Conservation (phyloP, 2,113 vertebrate species). For the Scopus umbretta region DNA sequence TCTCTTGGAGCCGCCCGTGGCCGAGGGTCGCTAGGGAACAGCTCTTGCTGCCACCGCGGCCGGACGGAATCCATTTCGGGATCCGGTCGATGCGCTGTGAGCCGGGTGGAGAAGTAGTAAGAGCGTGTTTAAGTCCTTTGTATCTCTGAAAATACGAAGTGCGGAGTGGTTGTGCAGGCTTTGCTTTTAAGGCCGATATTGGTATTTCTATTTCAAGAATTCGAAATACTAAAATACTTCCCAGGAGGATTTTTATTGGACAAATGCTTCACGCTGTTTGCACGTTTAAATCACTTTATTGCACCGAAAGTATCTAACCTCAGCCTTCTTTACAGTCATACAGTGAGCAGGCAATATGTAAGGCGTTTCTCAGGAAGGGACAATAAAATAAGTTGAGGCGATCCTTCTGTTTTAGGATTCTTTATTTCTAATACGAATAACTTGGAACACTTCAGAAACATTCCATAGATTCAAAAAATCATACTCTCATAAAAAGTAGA, state of each 20-base stretch:
- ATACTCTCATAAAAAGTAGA: background rate
- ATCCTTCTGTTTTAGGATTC: background rate
- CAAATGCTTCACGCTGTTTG: background rate
- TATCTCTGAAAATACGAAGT: background rate
- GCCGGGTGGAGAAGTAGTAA: background rate
- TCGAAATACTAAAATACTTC: background rate
- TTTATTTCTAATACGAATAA: background rate
- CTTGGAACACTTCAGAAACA: background rate
- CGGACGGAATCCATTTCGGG: background rate
- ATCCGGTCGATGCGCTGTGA: background rate
- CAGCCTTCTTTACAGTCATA: fast-evolving
- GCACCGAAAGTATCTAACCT: background rate
- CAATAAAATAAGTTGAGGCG: background rate
- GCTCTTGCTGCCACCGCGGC: background rate
- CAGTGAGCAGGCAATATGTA: background rate
- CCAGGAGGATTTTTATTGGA: fast-evolving
- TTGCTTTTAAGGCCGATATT: background rate
- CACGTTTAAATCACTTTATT: background rate
- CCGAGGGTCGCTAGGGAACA: background rate
- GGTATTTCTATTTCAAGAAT: background rate
- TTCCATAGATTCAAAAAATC: background rate
- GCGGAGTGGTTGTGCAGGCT: background rate
- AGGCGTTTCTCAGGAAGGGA: background rate
- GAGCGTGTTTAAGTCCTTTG: fast-evolving
- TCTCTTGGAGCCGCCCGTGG: too few relatives aligned